A percentile compares a stretch with the other conserved stretches of the same genome.
Conservation (phyloP, 2,113 vertebrate species). For the Vulpes lagopus region DNA sequence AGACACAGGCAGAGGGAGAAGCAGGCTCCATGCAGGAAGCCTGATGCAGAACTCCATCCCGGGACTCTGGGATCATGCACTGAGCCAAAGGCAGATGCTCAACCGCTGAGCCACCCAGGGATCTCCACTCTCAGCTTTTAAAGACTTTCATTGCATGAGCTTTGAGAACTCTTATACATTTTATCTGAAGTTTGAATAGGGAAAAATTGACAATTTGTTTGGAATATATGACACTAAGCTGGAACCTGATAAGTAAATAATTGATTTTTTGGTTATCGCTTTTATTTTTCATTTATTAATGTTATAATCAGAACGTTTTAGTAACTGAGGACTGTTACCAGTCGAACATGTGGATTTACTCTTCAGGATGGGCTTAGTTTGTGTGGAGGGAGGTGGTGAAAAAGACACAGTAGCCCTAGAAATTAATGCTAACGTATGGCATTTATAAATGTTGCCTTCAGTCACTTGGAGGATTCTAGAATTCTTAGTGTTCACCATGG, state of each 20-base stretch:
- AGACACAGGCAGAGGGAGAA: no score
- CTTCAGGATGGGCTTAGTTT: not conserved
- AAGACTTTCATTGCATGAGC: not conserved
- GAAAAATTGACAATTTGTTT: conserved; percentile 13
- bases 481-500: conserved; percentile 4
- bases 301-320: not conserved
- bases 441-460: conserved; percentile 35
- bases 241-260: conserved; percentile 20
- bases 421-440: not conserved
- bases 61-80: no score
- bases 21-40: no score
- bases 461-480: not conserved
- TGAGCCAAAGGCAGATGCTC: no score
- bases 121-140: not conserved
- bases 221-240: not conserved
- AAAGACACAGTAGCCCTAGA: not conserved
- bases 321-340: not conserved
- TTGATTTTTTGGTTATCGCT: conserved; percentile 7
- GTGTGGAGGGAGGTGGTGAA: not conserved
- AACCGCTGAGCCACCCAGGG: no score
- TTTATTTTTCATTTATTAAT: conserved; percentile 18
- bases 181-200: conserved; percentile 38
- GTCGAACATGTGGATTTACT: not conserved
- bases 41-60: no score
- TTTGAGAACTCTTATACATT: conserved; percentile 33